Conservation (phyloP, 2,888 invertebrate species). For the Zhengitettix transpicula region DNA sequence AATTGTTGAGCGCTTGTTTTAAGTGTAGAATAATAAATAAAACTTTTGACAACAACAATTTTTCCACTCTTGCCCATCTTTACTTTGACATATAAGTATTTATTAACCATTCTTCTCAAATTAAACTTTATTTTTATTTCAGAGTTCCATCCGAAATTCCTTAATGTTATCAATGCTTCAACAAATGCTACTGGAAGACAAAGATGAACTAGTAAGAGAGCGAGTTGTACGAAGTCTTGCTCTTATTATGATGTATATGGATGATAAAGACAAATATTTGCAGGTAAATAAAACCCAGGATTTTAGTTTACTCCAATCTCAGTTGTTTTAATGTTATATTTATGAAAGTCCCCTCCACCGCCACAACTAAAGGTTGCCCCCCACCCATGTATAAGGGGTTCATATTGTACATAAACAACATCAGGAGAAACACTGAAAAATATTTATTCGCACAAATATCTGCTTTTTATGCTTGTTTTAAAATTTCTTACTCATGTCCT, state of each 20-base stretch:
- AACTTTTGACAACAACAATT: not conserved
- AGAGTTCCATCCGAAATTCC: conserved; percentile 44
- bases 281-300: conserved; percentile 24
- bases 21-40: too few species aligned
- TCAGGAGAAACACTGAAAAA: too few species aligned
- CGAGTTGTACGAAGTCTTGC: conserved; percentile 44
- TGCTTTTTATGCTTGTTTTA: too few species aligned
- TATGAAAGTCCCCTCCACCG: too few species aligned
- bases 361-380: too few species aligned
- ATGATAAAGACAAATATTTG: conserved; percentile 45
- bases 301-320: too few species aligned
- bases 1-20: too few species aligned
- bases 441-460: too few species aligned
- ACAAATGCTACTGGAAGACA: conserved; percentile 50
- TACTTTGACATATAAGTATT: not conserved
- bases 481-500: too few species aligned
- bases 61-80: not conserved
- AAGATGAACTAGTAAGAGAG: conserved; percentile 40
- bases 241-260: conserved; percentile 41
- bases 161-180: conserved; percentile 52
- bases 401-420: too few species aligned
- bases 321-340: too few species aligned
- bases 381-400: too few species aligned
- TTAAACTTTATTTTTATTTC: conserved; percentile 14
- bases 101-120: not conserved